Evolutionary conservation across 2,888 invertebrate genomes (phyloP), one percentile per base, ranked within the genome.

Genomic region (Himalopsyche tibetana): DNA sequence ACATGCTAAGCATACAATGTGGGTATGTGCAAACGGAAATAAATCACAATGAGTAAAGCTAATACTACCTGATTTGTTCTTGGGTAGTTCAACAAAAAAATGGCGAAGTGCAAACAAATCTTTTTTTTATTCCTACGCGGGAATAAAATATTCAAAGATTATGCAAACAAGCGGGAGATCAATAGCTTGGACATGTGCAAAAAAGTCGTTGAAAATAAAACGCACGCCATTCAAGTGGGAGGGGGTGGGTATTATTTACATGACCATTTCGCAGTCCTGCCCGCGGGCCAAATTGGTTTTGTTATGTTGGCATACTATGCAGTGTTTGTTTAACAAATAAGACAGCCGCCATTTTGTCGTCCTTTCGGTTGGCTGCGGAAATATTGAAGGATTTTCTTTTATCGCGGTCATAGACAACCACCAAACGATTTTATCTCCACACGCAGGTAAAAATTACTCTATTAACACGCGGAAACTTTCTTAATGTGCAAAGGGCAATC

Each of bases 141-240:
- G 63, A 63, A 63, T 63, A 63, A 63, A 63, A 63, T 63, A 63
- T 63, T 63, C 63, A 63, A 63, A 63, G 63, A 63, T 63, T 63
- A 63, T 63, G 63, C 63, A 63, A 63, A 63, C 63, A 63, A n/a
- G 63, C 6, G 63, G 19, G 63, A 63, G 63, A 63, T 63, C 63
- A 63, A 63, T 63, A 63, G 63, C 19, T 63, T 28, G 63, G 63
- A 63, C 63, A 63, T 63, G 63, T 63, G 63, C 63, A 28, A 63
- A 63, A 63, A 63, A 63, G 63, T 63, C 28, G 63, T 63, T 28
- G 63, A 63, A 63, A 63, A 51, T 51, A 51, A 51, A 51, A 51
- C 12, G 51, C 51, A 51, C 51, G 51, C 51, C 51, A 51, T 51
- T 51, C 51, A 51, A 51, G 12, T 51, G 51, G 51, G 51, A 63